A percentile compares a stretch with the other conserved stretches of the same genome.
phyloP scores from a whole-genome alignment of 2,888 invertebrate species.

The Choristoneura rosaceana region DNA sequence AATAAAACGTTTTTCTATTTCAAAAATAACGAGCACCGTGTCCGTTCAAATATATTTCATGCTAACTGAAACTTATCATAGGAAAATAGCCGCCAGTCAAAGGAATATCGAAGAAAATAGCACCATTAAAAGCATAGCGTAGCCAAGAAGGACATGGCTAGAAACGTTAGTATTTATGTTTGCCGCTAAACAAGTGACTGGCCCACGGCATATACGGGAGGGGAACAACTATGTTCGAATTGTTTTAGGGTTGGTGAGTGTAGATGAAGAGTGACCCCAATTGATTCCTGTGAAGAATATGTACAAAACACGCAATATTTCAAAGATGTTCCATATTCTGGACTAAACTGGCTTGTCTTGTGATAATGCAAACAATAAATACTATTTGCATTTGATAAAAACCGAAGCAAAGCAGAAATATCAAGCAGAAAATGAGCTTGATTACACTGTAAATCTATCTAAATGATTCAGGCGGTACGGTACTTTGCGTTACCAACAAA shows the following conservation, averaged over 20 bases:
- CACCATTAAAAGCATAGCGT: slow-evolving; percentile 29
- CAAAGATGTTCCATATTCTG: too few species aligned
- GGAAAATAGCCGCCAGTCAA: background rate
- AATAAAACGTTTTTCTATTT: background rate
- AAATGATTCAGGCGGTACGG: too few species aligned
- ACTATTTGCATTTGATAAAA: too few species aligned
- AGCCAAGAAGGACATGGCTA: slow-evolving; percentile 34
- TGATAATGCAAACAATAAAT: too few species aligned
- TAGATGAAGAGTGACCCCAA: background rate
- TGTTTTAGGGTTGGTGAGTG: slow-evolving; percentile 51
- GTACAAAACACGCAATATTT: background rate
- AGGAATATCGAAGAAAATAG: slow-evolving; percentile 14
- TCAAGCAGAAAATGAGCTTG: too few species aligned
- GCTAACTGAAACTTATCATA: slow-evolving; percentile 3
- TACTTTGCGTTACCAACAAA: too few species aligned
- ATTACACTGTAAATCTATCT: too few species aligned
- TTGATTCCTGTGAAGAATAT: background rate
- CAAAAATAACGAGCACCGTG: background rate
- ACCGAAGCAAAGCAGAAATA: too few species aligned
- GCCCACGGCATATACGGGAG: slow-evolving; percentile 59
- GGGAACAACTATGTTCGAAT: slow-evolving; percentile 58
- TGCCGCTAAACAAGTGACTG: slow-evolving; percentile 59
- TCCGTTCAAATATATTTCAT: background rate
- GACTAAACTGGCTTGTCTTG: too few species aligned
- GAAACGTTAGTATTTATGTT: slow-evolving; percentile 45